Evolutionary conservation across 2,113 vertebrate genomes (phyloP).

Genomic region (Oryzias woworae): DNA sequence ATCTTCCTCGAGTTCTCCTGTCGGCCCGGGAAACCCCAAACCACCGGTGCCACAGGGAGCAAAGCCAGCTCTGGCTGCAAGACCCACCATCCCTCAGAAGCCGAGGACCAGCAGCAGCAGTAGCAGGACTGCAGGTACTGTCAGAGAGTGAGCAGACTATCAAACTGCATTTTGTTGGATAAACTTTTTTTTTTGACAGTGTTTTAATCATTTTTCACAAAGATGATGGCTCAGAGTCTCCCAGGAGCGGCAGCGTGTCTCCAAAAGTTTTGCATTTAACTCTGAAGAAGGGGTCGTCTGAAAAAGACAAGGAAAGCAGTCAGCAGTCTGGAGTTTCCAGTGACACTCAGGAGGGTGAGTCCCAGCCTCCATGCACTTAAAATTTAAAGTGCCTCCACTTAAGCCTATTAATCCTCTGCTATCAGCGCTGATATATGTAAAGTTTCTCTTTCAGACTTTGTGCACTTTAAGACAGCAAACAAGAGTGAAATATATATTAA

Average conservation of each 20-base stretch:
- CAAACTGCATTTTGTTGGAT: background rate
- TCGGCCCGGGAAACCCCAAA: constrained; percentile 79
- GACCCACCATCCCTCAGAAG: constrained; percentile 88
- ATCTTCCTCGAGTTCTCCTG: constrained; percentile 70
- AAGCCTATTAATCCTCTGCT: background rate
- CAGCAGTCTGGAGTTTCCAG: constrained; percentile 66
- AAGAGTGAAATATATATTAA: no score
- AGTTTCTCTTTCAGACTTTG: background rate
- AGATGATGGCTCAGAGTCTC: constrained; percentile 87
- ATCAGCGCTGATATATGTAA: background rate
- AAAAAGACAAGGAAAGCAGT: constrained; percentile 83
- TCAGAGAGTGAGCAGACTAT: background rate
- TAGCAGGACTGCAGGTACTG: constrained; percentile 81
- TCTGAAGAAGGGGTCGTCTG: constrained; percentile 83
- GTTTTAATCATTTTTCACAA: background rate
- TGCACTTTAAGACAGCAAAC: background rate
- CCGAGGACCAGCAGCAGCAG: constrained; percentile 78
- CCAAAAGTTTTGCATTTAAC: constrained; percentile 79
- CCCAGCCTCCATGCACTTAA: background rate
- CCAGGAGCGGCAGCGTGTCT: constrained; percentile 77
- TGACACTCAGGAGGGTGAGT: constrained; percentile 87
- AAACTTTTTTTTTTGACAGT: background rate
- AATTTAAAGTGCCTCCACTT: background rate
- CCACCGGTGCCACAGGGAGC: constrained; percentile 80
- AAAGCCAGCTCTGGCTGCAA: constrained; percentile 82